A percentile compares a stretch with the other conserved stretches of the same genome.
phyloP scores from a whole-genome alignment of 2,797 vertebrate genomes.

The Xerus rutilus region DNA sequence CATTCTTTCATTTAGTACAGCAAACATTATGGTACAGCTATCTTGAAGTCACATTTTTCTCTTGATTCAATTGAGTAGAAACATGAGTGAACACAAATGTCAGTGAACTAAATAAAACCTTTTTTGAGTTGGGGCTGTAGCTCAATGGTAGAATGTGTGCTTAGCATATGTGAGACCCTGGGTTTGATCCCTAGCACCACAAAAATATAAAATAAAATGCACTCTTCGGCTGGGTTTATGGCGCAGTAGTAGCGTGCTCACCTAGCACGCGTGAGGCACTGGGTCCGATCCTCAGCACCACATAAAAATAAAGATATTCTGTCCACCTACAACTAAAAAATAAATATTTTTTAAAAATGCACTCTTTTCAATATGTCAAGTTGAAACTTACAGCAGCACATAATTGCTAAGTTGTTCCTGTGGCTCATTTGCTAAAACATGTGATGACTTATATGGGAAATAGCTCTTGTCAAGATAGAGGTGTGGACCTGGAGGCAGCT shows the following conservation, averaged over 20 bases:
- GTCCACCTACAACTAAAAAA: too few species aligned
- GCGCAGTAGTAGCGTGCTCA: too few species aligned
- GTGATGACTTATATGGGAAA: neutral
- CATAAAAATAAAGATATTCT: too few species aligned
- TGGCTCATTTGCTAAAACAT: slow-evolving; percentile 7
- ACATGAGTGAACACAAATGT: slow-evolving; percentile 36
- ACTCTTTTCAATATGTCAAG: neutral
- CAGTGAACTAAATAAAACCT: neutral
- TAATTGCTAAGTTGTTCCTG: neutral
- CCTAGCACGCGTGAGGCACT: too few species aligned
- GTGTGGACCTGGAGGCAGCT: neutral
- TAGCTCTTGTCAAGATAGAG: slow-evolving; percentile 1
- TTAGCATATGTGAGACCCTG: neutral
- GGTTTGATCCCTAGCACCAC: neutral
- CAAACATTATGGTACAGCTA: neutral
- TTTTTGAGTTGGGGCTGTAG: neutral
- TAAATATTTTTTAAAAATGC: too few species aligned
- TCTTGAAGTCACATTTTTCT: slow-evolving; percentile 32
- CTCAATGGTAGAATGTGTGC: too few species aligned
- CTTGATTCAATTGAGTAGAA: slow-evolving; percentile 37
- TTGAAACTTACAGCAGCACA: neutral
- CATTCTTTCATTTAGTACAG: slow-evolving; percentile 12
- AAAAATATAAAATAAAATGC: neutral
- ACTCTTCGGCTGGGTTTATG: neutral
- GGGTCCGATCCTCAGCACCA: too few species aligned